These are phyloP conservation scores for Cephalotes varians DNA, from an alignment of 2,888 invertebrate genomes.

Conservation along the genomic window DNA sequence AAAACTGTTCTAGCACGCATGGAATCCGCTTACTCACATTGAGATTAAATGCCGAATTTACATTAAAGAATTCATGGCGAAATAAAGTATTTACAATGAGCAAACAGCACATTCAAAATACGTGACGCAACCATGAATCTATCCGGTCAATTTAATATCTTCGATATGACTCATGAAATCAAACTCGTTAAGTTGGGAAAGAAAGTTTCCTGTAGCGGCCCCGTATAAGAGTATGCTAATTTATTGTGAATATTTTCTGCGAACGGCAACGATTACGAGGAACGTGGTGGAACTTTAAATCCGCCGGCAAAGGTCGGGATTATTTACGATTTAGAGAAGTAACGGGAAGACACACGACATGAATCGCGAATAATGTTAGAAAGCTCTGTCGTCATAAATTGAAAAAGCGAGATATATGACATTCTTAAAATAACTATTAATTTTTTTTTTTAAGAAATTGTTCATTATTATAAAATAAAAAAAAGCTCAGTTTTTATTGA, in stretches of 20 bases:
- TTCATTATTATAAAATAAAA: conserved; percentile 51
- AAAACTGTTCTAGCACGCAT: conserved; percentile 21
- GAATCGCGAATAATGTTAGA: conserved; percentile 73
- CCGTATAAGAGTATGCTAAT: conserved; percentile 69
- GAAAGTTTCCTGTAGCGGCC: conserved; percentile 33
- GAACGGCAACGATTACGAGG: conserved; percentile 71
- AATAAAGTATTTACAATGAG: not conserved
- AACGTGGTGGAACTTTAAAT: conserved; percentile 76
- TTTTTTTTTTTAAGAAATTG: not conserved
- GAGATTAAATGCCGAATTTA: conserved; percentile 34
- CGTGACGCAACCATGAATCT: conserved; percentile 26
- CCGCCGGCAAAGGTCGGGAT: conserved; percentile 72
- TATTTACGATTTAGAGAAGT: conserved; percentile 76
- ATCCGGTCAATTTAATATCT: not conserved
- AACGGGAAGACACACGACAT: conserved; percentile 76
- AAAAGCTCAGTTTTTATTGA: conserved; percentile 44
- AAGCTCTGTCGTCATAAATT: conserved; percentile 16
- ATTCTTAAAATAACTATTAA: not conserved
- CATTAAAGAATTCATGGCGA: conserved; percentile 16
- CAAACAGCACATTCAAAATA: not conserved
- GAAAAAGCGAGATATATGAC: not conserved
- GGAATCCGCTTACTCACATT: conserved; percentile 20
- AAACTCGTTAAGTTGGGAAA: not conserved
- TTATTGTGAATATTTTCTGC: conserved; percentile 59
- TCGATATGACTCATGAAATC: conserved; percentile 37